Percentiles rank a stretch among this genome's conserved stretches.
Conservation (phyloP, 2,113 vertebrate genomes). For the Bubo scandiacus region DNA sequence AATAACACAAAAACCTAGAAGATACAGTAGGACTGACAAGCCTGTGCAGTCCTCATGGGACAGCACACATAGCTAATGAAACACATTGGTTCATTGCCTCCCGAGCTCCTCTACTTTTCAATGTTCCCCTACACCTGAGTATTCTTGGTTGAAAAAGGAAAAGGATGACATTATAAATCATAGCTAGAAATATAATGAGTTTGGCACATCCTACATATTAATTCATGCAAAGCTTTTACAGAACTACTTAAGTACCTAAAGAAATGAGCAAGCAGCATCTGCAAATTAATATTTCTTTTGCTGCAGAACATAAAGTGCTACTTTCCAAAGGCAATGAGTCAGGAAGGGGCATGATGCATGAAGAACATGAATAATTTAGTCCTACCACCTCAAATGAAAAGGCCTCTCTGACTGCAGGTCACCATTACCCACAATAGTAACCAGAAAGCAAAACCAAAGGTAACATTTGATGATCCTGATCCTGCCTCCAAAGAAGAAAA, state of each 20-base stretch:
- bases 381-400: not conserved
- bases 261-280: constrained; percentile 16
- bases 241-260: not conserved
- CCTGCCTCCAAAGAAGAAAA: not conserved
- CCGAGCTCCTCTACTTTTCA: not conserved
- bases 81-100: not conserved
- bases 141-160: not conserved
- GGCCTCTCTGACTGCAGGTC: not conserved
- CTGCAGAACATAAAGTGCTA: not conserved
- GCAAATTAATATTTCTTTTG: constrained; percentile 5
- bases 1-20: not conserved
- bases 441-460: not conserved
- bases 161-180: constrained; percentile 13
- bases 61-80: not conserved
- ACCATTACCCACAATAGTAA: not conserved
- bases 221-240: not conserved
- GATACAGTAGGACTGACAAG: not conserved
- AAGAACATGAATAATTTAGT: not conserved
- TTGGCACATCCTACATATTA: constrained; percentile 29
- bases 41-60: not conserved
- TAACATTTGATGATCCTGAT: not conserved
- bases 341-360: not conserved
- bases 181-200: not conserved
- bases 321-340: not conserved
- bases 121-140: not conserved